Percentiles rank a stretch among this genome's conserved stretches.
These are phyloP conservation scores for Perognathus longimembris DNA, from an alignment of 2,113 vertebrate genomes.

Conservation along the genomic window DNA sequence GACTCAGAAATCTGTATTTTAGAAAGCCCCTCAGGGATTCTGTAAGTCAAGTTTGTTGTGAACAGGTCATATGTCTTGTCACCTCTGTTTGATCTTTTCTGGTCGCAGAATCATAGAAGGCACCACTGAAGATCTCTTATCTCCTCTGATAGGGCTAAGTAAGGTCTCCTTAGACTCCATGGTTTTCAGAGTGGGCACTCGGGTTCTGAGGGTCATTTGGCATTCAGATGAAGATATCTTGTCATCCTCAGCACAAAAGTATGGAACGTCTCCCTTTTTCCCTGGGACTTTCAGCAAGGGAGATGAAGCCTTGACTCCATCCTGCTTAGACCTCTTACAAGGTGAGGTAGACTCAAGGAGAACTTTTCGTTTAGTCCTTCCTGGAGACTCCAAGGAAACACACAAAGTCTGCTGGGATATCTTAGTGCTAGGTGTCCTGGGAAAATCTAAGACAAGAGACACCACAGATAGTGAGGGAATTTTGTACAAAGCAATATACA, in stretches of 20 bases:
- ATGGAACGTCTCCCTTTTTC: slow-evolving; percentile 30
- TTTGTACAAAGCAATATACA: neutral
- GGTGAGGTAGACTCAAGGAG: slow-evolving; percentile 84
- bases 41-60: neutral
- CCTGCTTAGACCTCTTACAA: slow-evolving; percentile 68
- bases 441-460: slow-evolving; percentile 85
- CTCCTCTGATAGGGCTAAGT: slow-evolving; percentile 13
- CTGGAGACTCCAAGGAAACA: neutral
- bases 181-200: slow-evolving; percentile 6
- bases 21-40: neutral
- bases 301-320: neutral
- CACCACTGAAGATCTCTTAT: neutral
- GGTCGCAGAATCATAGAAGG: slow-evolving; percentile 49
- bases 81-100: slow-evolving; percentile 60
- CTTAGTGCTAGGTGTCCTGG: slow-evolving; percentile 77
- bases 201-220: slow-evolving; percentile 51
- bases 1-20: neutral
- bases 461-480: neutral
- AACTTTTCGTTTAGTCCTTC: slow-evolving; percentile 82
- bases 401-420: slow-evolving; percentile 75
- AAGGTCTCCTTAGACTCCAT: neutral
- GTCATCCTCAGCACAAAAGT: neutral
- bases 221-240: neutral
- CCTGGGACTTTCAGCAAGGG: slow-evolving; percentile 12
- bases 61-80: neutral